A percentile compares a stretch with the other conserved stretches of the same genome.
These are phyloP conservation scores for Salvelinus fontinalis DNA, from an alignment of 2,113 vertebrate genomes.

Conservation along the genomic window DNA sequence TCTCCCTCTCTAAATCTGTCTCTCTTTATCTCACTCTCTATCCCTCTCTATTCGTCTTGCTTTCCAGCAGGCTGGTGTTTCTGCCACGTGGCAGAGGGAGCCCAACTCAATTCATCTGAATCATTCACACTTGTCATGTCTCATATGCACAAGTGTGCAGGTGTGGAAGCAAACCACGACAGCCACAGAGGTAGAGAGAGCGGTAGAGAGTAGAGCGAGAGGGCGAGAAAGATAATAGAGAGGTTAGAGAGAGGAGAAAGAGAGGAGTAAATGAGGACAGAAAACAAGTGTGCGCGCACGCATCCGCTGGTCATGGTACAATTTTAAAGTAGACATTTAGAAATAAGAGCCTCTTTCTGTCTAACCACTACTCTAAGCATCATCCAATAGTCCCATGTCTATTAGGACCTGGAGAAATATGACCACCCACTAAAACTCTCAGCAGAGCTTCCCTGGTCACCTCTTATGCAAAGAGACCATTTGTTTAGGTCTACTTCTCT, in stretches of 20 bases:
- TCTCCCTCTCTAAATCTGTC: not conserved
- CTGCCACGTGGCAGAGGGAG: conserved; percentile 38
- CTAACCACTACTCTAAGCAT: too few species aligned
- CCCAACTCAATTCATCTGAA: conserved; percentile 35
- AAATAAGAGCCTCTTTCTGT: too few species aligned
- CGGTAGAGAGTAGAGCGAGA: not conserved
- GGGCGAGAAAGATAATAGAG: not conserved
- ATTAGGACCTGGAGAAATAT: too few species aligned
- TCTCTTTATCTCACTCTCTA: not conserved
- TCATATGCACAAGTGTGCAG: conserved; percentile 6
- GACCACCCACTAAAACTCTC: too few species aligned
- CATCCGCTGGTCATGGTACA: too few species aligned
- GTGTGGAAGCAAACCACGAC: not conserved
- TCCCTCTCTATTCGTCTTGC: not conserved
- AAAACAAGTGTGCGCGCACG: not conserved
- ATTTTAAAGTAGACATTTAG: too few species aligned
- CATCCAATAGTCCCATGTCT: too few species aligned
- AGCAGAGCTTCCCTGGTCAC: too few species aligned
- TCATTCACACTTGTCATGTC: conserved; percentile 31
- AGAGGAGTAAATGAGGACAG: not conserved
- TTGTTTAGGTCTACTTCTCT: too few species aligned
- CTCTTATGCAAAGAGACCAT: too few species aligned
- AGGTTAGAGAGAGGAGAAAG: not conserved
- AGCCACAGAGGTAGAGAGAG: not conserved
- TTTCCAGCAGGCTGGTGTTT: conserved; percentile 39